phyloP scores from a whole-genome alignment of 2,888 invertebrate genomes.

The Chrysomela aeneicollis region DNA sequence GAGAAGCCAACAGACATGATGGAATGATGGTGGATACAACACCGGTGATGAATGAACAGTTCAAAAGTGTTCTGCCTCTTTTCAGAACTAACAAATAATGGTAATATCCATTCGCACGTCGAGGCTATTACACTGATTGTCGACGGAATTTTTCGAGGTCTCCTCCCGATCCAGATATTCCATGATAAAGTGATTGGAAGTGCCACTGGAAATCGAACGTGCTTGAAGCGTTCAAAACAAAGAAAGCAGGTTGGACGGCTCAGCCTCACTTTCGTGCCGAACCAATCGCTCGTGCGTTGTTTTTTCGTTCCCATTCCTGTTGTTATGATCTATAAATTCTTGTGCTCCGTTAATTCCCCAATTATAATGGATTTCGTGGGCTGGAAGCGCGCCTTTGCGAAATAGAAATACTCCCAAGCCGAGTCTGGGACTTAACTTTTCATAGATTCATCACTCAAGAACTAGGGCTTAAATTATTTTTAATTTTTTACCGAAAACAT shows the following conservation, averaged over 20 bases:
- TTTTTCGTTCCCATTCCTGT: background rate
- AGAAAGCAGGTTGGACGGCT: background rate
- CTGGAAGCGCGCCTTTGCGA: background rate
- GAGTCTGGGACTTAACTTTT: background rate
- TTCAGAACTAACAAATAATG: background rate
- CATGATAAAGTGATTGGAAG: background rate
- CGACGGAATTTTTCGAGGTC: background rate
- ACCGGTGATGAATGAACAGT: no score
- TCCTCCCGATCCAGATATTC: background rate
- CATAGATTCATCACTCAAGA: background rate
- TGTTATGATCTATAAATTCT: background rate
- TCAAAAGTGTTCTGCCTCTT: no score
- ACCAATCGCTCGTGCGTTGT: background rate
- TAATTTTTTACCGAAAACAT: no score
- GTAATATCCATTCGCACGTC: background rate
- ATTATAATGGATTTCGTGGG: background rate
- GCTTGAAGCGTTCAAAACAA: background rate
- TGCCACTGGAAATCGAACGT: background rate
- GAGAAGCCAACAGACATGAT: no score
- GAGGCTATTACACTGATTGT: background rate
- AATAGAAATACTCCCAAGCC: background rate
- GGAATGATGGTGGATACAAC: no score
- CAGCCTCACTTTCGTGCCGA: background rate
- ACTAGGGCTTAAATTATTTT: no score
- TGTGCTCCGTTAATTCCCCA: background rate